Evolutionary conservation across 92 coral and sea anemone genomes (phyloP).

Genomic region (Blastomussa wellsi): DNA sequence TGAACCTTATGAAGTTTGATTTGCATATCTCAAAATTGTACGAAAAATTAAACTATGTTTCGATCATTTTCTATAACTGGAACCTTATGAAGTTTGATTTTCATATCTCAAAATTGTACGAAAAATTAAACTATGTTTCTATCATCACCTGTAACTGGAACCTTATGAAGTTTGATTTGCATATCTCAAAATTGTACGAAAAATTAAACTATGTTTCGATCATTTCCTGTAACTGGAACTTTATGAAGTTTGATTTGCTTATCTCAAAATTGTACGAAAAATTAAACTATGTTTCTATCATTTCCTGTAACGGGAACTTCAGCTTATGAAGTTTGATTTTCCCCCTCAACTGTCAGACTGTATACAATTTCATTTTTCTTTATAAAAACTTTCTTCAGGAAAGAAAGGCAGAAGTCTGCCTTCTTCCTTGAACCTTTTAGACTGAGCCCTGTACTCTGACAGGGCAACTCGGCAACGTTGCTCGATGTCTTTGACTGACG

Average conservation of each 20-base stretch:
- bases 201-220: too few relatives aligned
- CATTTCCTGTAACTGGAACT: conserved; percentile 17
- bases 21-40: too few relatives aligned
- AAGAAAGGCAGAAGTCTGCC: conserved; percentile 23
- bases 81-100: conserved; percentile 29
- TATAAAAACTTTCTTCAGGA: too few relatives aligned
- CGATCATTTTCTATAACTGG: conserved; percentile 9
- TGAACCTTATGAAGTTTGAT: conserved; percentile 28
- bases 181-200: too few relatives aligned
- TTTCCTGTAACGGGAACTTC: conserved; percentile 14
- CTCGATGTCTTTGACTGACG: conserved; percentile 16
- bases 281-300: too few relatives aligned
- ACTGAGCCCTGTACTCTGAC: conserved; percentile 18
- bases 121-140: too few relatives aligned
- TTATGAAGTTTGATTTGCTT: conserved; percentile 26
- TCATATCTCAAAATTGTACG: background rate
- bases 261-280: too few relatives aligned
- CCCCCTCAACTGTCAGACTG: conserved; percentile 16
- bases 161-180: conserved; percentile 27
- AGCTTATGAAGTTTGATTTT: conserved; percentile 25
- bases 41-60: too few relatives aligned
- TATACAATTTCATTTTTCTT: conserved; percentile 13
- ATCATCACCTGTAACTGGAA: conserved; percentile 8
- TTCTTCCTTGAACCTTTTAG: conserved; percentile 23
- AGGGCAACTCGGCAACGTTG: conserved; percentile 29